Conservation (phyloP, 2,797 vertebrate species). For the Siniperca obscura region DNA sequence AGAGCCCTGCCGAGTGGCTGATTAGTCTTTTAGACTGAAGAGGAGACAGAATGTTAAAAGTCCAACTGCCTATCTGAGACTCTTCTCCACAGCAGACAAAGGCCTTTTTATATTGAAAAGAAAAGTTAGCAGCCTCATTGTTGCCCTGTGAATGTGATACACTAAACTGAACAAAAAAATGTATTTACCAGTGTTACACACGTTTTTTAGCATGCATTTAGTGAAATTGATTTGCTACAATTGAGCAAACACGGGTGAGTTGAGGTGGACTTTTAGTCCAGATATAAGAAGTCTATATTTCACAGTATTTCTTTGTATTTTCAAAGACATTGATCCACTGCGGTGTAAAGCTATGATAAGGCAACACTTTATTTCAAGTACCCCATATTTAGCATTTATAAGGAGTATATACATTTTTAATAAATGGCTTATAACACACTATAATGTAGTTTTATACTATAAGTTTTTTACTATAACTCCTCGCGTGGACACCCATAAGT, state of each 20-base stretch:
- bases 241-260: neutral
- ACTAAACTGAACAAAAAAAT: slow-evolving; percentile 36
- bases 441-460: neutral
- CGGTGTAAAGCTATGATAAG: neutral
- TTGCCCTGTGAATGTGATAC: slow-evolving; percentile 36
- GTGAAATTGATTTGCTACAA: neutral
- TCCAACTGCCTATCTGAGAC: slow-evolving; percentile 66
- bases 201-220: neutral
- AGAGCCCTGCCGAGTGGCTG: slow-evolving; percentile 91
- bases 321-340: neutral
- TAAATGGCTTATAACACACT: neutral
- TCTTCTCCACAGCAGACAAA: slow-evolving; percentile 69
- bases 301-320: neutral
- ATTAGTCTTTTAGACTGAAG: slow-evolving; percentile 88
- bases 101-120: slow-evolving; percentile 35
- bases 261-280: neutral
- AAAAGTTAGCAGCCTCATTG: slow-evolving; percentile 41
- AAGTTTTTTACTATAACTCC: neutral
- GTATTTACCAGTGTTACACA: neutral
- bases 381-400: neutral
- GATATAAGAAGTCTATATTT: neutral
- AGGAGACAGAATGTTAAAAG: slow-evolving; percentile 79
- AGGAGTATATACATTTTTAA: neutral
- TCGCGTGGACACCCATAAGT: too few species aligned
- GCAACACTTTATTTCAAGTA: neutral